phyloP scores from a whole-genome alignment of 2,113 vertebrate species.

The Macrotus californicus region DNA sequence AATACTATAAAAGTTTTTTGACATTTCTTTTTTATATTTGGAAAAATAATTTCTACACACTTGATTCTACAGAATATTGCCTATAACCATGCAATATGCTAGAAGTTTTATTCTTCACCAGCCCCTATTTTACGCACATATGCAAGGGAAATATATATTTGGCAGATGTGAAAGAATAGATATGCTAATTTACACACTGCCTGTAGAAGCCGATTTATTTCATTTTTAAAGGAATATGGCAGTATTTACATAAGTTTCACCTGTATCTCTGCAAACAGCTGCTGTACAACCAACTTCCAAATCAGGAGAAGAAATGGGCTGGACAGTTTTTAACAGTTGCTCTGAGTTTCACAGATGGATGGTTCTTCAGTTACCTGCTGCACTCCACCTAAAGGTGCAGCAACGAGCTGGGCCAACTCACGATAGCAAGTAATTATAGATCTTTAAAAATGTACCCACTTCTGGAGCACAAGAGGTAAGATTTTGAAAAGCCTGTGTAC shows the following conservation, averaged over 20 bases:
- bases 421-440: slow-evolving; percentile 40
- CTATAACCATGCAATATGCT: not conserved
- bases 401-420: not conserved
- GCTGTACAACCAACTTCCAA: slow-evolving; percentile 53
- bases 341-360: slow-evolving; percentile 38
- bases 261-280: slow-evolving; percentile 64
- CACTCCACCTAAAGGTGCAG: not conserved
- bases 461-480: slow-evolving; percentile 49
- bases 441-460: slow-evolving; percentile 37
- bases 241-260: slow-evolving; percentile 59
- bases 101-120: not conserved
- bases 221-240: slow-evolving; percentile 58
- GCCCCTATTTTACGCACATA: slow-evolving; percentile 17
- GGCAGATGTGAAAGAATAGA: slow-evolving; percentile 57
- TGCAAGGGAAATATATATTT: slow-evolving; percentile 28
- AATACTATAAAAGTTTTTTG: slow-evolving; percentile 14
- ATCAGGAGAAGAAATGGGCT: not conserved
- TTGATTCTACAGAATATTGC: slow-evolving; percentile 9
- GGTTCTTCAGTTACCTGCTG: not conserved
- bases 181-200: slow-evolving; percentile 57
- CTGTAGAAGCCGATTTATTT: slow-evolving; percentile 52
- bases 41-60: not conserved
- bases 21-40: slow-evolving; percentile 35
- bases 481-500: slow-evolving; percentile 34
- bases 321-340: slow-evolving; percentile 24